Conservation (phyloP, 2,113 vertebrate genomes). For the human (Homo sapiens) region GRCh38 chr13:43990001-43990500, state of each 20-base stretch:
- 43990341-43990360: not conserved
- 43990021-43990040: not conserved
- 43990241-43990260: not conserved
- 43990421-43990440: not conserved
- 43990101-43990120: not conserved
- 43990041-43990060: not conserved
- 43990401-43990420: not conserved
- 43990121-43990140: not conserved
- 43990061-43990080: not conserved
- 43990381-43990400: not conserved
- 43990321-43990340: not conserved
- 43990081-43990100: not conserved
- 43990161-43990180: not conserved
- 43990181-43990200: not conserved
- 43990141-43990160: not conserved
- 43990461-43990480: not conserved
- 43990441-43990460: not conserved
- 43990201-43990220: not conserved
- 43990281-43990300: not conserved
- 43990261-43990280: not conserved
- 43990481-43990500: slow-evolving; percentile 9
- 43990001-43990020: not conserved
- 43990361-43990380: not conserved
- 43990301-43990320: not conserved
- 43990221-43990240: not conserved